phyloP scores from a whole-genome alignment of 2,113 vertebrate genomes.

The Candoia aspera region DNA sequence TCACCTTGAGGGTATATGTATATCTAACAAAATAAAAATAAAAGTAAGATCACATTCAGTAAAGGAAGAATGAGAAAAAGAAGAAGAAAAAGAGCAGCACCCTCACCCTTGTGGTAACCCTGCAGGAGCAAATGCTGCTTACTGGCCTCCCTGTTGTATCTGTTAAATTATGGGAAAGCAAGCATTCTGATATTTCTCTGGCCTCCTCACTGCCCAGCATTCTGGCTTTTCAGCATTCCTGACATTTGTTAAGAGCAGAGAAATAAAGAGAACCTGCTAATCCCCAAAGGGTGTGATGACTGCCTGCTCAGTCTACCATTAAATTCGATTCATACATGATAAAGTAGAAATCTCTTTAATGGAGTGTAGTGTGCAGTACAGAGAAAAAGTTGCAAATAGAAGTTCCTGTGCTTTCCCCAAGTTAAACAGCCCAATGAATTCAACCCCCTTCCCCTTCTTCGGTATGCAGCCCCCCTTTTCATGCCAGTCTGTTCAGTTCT shows the following conservation, averaged over 20 bases:
- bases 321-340: too few relatives aligned
- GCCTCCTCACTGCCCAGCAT: not conserved
- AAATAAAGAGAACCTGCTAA: not conserved
- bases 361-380: too few relatives aligned
- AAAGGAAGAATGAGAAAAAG: not conserved
- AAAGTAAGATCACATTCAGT: not conserved
- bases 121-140: not conserved
- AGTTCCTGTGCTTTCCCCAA: too few relatives aligned
- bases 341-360: too few relatives aligned
- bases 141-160: not conserved
- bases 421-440: too few relatives aligned
- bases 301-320: too few relatives aligned
- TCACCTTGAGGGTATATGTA: not conserved
- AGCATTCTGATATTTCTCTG: not conserved
- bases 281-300: too few relatives aligned
- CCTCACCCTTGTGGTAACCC: not conserved
- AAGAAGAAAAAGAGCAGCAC: not conserved
- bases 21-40: not conserved
- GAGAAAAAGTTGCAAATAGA: too few relatives aligned
- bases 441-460: too few relatives aligned
- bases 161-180: not conserved
- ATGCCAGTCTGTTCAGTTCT: too few relatives aligned
- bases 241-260: not conserved
- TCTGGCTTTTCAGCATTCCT: not conserved
- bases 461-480: too few relatives aligned